A percentile compares a stretch with the other conserved stretches of the same genome.
Evolutionary conservation across 2,888 invertebrate species (phyloP).

Genomic region (Heliconius ismenius): DNA sequence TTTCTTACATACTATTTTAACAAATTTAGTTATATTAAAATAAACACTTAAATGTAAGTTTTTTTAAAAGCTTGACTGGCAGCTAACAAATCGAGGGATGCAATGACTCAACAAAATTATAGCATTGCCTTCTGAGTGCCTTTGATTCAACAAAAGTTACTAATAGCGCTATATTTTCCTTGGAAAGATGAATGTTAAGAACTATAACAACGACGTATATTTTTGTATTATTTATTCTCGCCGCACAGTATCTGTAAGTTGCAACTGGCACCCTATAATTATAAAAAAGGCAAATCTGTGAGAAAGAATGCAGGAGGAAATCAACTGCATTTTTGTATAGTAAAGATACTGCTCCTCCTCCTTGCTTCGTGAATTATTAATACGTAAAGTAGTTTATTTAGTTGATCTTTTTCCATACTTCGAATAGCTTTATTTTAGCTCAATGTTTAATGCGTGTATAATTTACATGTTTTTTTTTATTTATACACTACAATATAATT

Average conservation of each 20-base stretch:
- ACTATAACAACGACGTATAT: constrained; percentile 44
- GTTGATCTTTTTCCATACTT: not conserved
- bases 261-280: constrained; percentile 42
- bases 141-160: constrained; percentile 71
- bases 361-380: constrained; percentile 12
- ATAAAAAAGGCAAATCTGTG: constrained; percentile 41
- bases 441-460: not conserved
- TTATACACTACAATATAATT: not conserved
- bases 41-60: constrained; percentile 56
- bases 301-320: constrained; percentile 39
- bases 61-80: constrained; percentile 47
- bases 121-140: constrained; percentile 65
- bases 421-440: not conserved
- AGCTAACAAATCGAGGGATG: constrained; percentile 66
- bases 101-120: constrained; percentile 73
- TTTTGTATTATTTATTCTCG: constrained; percentile 42
- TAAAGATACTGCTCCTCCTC: constrained; percentile 19
- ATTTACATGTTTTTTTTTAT: not conserved
- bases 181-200: constrained; percentile 63
- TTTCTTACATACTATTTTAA: too few species aligned
- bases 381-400: not conserved
- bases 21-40: constrained; percentile 1
- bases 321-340: constrained; percentile 42
- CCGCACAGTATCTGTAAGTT: constrained; percentile 36
- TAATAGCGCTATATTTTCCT: constrained; percentile 74